Conservation (phyloP, 1,140 invertebrate species). For the Mya arenaria region DNA sequence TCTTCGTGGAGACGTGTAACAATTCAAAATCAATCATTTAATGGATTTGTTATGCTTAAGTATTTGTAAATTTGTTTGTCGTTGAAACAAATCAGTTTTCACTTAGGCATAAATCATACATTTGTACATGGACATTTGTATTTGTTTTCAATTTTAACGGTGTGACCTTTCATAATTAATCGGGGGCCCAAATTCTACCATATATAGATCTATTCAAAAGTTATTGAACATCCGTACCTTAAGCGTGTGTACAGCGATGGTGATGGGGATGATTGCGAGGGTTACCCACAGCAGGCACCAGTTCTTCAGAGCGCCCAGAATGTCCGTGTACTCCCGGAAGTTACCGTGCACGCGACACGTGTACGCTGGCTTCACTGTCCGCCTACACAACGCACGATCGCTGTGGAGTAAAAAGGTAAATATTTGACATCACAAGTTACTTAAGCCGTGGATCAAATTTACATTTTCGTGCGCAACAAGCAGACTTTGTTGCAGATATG, state of each 20-base stretch:
- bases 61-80: too few species aligned
- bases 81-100: background rate
- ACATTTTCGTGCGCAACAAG: too few species aligned
- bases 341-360: constrained; percentile 77
- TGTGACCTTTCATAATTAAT: background rate
- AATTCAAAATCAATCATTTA: too few species aligned
- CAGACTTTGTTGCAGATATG: too few species aligned
- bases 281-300: constrained; percentile 78
- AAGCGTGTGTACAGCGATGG: constrained; percentile 74
- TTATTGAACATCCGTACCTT: constrained; percentile 51
- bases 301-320: constrained; percentile 76
- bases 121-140: background rate
- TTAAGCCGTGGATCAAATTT: too few species aligned
- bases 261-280: constrained; percentile 77
- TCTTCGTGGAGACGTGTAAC: too few species aligned
- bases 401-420: constrained; percentile 50
- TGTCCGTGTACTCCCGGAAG: constrained; percentile 79
- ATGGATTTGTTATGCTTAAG: too few species aligned
- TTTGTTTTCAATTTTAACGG: background rate
- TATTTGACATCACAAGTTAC: too few species aligned
- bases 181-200: background rate
- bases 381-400: constrained; percentile 60
- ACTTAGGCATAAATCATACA: background rate
- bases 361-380: constrained; percentile 74
- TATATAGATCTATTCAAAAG: background rate